phyloP scores from a whole-genome alignment of 2,888 invertebrate species.

The Lochmaea capreae region DNA sequence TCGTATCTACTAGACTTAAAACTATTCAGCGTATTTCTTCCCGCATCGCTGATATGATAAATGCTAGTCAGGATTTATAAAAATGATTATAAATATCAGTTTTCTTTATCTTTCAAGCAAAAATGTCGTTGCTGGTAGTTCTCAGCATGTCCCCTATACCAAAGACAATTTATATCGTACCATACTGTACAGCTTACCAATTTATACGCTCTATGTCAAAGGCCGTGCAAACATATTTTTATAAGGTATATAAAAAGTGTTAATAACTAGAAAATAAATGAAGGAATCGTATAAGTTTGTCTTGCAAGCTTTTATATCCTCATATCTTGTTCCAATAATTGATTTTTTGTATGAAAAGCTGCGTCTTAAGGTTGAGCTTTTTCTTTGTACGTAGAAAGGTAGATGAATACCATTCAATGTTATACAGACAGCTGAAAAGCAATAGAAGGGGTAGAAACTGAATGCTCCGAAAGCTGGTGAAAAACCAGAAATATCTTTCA shows the following conservation, averaged over 20 bases:
- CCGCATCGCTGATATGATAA: conserved; percentile 45
- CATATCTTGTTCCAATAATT: too few relatives aligned
- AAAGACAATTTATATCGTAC: conserved; percentile 51
- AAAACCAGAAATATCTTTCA: too few relatives aligned
- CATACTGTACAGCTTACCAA: conserved; percentile 54
- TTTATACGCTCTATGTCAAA: conserved; percentile 50
- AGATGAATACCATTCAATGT: too few relatives aligned
- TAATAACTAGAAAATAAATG: neutral
- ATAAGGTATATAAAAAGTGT: neutral
- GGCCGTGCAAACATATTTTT: neutral
- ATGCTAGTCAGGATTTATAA: conserved; percentile 40
- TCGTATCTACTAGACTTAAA: conserved; percentile 2
- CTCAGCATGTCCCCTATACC: conserved; percentile 52
- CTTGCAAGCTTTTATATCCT: too few relatives aligned
- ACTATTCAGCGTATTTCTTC: conserved; percentile 31
- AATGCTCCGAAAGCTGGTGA: too few relatives aligned
- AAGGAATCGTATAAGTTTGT: neutral
- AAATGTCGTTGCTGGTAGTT: conserved; percentile 54
- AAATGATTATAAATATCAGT: conserved; percentile 49
- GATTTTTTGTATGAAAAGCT: too few relatives aligned
- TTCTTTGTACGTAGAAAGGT: too few relatives aligned
- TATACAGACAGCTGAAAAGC: too few relatives aligned
- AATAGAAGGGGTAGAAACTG: too few relatives aligned
- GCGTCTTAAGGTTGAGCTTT: too few relatives aligned
- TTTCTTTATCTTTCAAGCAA: conserved; percentile 51